Evolutionary conservation across 2,888 invertebrate species (phyloP).

Genomic region (Neria commutata): DNA sequence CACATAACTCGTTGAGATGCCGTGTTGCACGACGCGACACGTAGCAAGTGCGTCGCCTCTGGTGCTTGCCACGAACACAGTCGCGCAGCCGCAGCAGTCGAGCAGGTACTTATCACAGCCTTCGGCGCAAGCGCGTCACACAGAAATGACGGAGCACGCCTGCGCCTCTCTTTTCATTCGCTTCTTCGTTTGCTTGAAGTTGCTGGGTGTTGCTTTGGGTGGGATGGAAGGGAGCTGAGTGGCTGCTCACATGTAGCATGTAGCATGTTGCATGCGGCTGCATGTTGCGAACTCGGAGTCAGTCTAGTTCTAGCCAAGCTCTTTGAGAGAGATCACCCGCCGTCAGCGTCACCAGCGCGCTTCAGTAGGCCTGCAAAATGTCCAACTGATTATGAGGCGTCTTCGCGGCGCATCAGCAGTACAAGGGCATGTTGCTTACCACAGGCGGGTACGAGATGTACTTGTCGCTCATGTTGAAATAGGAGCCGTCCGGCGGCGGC

Average conservation of each 20-base stretch:
- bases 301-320: slow-evolving; percentile 24
- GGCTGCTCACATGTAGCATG: slow-evolving; percentile 9
- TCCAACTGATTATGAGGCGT: too few species aligned
- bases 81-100: slow-evolving; percentile 35
- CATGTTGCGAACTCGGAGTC: slow-evolving; percentile 13
- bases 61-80: too few species aligned
- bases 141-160: slow-evolving; percentile 46
- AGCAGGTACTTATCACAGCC: slow-evolving; percentile 61
- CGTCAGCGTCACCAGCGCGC: slow-evolving; percentile 12
- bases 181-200: not conserved
- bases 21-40: slow-evolving; percentile 15
- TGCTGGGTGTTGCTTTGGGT: not conserved
- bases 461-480: slow-evolving; percentile 60
- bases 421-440: too few species aligned
- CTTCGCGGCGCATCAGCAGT: too few species aligned
- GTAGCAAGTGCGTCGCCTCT: slow-evolving; percentile 19
- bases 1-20: too few species aligned
- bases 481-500: slow-evolving; percentile 58
- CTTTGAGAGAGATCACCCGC: slow-evolving; percentile 23
- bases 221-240: slow-evolving; percentile 9
- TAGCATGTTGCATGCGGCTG: slow-evolving; percentile 13
- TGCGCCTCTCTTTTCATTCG: not conserved
- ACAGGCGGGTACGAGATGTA: slow-evolving; percentile 59
- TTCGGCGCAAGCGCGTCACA: slow-evolving; percentile 49
- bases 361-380: slow-evolving; percentile 41